These are phyloP conservation scores for Perizoma flavofasciatum DNA, from an alignment of 2,888 invertebrate genomes.

Conservation along the genomic window DNA sequence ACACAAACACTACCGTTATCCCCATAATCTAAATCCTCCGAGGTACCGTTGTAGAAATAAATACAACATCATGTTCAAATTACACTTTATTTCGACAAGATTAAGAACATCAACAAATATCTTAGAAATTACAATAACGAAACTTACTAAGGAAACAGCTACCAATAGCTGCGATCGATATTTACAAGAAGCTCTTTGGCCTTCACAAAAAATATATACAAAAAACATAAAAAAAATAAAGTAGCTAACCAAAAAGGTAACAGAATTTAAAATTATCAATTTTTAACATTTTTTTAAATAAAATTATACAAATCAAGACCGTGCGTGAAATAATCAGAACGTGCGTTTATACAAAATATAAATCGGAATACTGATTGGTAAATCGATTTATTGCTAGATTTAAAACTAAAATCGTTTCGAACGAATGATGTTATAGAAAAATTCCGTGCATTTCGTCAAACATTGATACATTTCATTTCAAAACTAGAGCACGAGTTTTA, in stretches of 20 bases:
- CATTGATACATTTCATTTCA: no score
- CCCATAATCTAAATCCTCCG: no score
- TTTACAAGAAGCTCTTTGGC: conserved; percentile 83
- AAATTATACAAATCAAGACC: conserved; percentile 47
- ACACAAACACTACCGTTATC: no score
- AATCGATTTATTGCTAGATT: conserved; percentile 38
- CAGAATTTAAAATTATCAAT: conserved; percentile 77
- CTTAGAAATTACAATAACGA: conserved; percentile 82
- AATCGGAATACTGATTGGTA: conserved; percentile 67
- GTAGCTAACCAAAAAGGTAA: conserved; percentile 73
- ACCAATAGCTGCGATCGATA: conserved; percentile 67
- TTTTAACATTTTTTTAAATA: conserved; percentile 67
- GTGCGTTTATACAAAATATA: conserved; percentile 36
- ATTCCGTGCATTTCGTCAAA: no score
- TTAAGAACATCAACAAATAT: conserved; percentile 83
- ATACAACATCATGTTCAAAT: conserved; percentile 51
- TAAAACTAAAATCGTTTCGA: conserved; percentile 17
- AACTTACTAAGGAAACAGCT: conserved; percentile 65
- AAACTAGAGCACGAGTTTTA: not conserved
- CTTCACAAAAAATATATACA: conserved; percentile 75
- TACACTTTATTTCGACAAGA: conserved; percentile 80
- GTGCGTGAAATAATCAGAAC: conserved; percentile 35
- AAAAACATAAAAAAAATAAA: conserved; percentile 59
- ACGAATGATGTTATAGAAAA: no score
- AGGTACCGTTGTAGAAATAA: not conserved